Base-by-base conservation (phyloP, 2,888 invertebrate species). In the Trilocha varians region DNA sequence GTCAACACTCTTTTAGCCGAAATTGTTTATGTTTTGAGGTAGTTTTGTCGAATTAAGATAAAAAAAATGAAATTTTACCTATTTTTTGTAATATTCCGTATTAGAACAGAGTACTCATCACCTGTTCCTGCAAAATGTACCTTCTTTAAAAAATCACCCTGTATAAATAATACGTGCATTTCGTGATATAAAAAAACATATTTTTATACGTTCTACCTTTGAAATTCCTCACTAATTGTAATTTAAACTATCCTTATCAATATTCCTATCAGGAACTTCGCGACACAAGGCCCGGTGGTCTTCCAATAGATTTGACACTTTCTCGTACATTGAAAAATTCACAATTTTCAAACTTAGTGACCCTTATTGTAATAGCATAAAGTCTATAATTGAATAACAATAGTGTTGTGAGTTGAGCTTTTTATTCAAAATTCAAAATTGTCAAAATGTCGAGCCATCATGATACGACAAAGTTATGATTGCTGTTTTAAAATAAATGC, bases 361-460 rank as follows among this genome's bases (percentile, higher is more conserved):
- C 25, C 25, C 25, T 25, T 25, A 9, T 25, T 9, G 2, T 11
- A 11, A 25, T 25, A 1, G 3, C 2, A 9, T 25, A 25, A 11
- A 5, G 25, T 25, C 4, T 25, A 25, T 5, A 25, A 25, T 25
- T 25, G 25, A 25, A 25, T 25, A 11, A 4, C 25, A 25, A 9
- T 11, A 11, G 5, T 5, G 6, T 11, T 25, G 25, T 25, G 25
- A 25, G 3, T 25, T 25, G 11, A 9, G 11, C 3, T 5, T 2
- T 5, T 2, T 25, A 11, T 25, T 9, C 6, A 9, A 25, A 11
- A 25, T 65, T 69, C 69, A 64, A 71, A 76, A 80, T 79, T 82
- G 80, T 82, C 82, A 80, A 82, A 78, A 77, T 77, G 83, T 82
- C 79, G 66, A 68, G 71, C 76, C 61, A 74, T 79, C 79, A 73